Evolutionary conservation across 2,888 invertebrate species (phyloP), one percentile per base, ranked within the genome.

Genomic region (Pterostichus niger): DNA sequence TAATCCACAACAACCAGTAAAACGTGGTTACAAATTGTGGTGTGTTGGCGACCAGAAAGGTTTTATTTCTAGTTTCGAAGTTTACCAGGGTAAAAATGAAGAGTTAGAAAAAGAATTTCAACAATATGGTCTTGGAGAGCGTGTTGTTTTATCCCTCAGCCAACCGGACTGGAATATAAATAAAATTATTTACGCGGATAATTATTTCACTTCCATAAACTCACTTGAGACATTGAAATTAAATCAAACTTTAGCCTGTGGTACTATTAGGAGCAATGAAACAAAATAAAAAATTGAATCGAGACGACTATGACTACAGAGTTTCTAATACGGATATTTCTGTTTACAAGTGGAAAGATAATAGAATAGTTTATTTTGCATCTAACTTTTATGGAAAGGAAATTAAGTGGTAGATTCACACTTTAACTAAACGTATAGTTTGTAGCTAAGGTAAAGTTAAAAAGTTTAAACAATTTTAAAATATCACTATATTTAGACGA

Each of bases 1-100:
- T 61, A 86, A 84, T 44, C 86, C 86, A 1, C 85, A 85, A 85
- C 86, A 86, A 64, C 85, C 85, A 6, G 84, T 86, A 33, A 86
- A 86, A 80, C 84, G 85, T 33, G 85, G 86, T 6, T 86, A 84
- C 64, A 86, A 86, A 82, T 33, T 85, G 35, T 86, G 86, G 85
- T 84, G 84, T 52, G 49, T 84, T 6, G 82, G 82, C 31, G 85
- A 86, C 75, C 84, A 85, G 76, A 83, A 68, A 24, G 86, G 84
- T 1, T 86, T 84, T 77, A 80, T 85, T 4, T 33, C 61, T 13
- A 84, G 68, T 64, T 86, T 86, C 83, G 84, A 85, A 59, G 84
- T 85, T 11, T 86, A 86, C 79, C 84, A 86, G 83, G 87, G 86
- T 68, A 85, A 85, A 77, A 86, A 79, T 84, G 81, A 35, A 33